These are phyloP conservation scores for Echeneis naucrates DNA, from an alignment of 2,797 vertebrate genomes.

Conservation along the genomic window DNA sequence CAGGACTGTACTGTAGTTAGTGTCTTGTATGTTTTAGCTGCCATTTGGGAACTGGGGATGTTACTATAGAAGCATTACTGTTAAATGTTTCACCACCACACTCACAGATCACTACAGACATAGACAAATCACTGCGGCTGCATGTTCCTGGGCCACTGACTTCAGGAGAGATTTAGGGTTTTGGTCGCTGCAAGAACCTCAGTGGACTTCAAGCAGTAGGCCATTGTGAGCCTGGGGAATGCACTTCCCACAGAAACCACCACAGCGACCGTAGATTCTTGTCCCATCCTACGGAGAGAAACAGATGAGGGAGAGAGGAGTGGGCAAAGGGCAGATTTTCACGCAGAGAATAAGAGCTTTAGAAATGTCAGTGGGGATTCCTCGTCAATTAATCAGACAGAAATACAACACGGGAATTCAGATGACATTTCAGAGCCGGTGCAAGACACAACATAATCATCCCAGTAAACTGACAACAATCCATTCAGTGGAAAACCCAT, in stretches of 20 bases:
- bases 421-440: constrained; percentile 35
- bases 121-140: constrained; percentile 42
- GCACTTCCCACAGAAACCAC: constrained; percentile 98
- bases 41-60: constrained; percentile 58
- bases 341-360: constrained; percentile 41
- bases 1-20: constrained; percentile 30
- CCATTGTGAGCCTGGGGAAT: constrained; percentile 89
- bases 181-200: constrained; percentile 67
- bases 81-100: constrained; percentile 36
- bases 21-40: constrained; percentile 69
- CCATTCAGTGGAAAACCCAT: neutral
- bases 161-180: constrained; percentile 44
- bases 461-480: neutral
- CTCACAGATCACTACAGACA: constrained; percentile 42
- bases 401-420: constrained; percentile 39
- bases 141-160: constrained; percentile 37
- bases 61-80: constrained; percentile 43
- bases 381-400: constrained; percentile 60
- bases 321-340: constrained; percentile 63
- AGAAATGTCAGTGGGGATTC: constrained; percentile 68
- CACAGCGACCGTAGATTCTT: constrained; percentile 95
- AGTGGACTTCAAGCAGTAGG: constrained; percentile 90
- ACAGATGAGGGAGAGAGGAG: constrained; percentile 54
- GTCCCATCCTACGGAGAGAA: constrained; percentile 89
- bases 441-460: constrained; percentile 7